These are phyloP conservation scores for Gnathonemus longibarbis DNA, from an alignment of 2,113 vertebrate genomes.

Conservation along the genomic window DNA sequence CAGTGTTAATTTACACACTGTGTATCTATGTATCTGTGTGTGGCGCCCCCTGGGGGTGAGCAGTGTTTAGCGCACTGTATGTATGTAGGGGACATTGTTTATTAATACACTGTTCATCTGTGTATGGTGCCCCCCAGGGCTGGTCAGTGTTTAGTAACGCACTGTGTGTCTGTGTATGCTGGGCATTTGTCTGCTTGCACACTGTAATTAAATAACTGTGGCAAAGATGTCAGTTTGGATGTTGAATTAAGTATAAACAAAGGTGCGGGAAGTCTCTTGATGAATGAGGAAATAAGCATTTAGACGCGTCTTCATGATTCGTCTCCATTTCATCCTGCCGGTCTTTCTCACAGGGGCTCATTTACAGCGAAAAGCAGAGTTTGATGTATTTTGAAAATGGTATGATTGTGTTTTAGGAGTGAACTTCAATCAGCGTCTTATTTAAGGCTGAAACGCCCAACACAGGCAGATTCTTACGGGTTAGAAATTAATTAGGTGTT, in stretches of 20 bases:
- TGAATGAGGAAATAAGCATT: neutral
- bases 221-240: neutral
- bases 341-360: neutral
- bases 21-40: neutral
- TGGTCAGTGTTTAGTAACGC: neutral
- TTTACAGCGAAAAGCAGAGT: neutral
- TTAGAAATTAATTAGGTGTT: neutral
- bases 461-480: neutral
- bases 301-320: neutral
- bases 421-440: neutral
- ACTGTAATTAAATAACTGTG: neutral
- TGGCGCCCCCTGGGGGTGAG: neutral
- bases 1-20: neutral
- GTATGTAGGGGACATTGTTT: neutral
- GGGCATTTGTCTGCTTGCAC: neutral
- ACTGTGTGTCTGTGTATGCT: neutral
- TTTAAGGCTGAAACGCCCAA: neutral
- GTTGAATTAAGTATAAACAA: slow-evolving; percentile 1
- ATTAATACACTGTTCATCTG: neutral
- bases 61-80: neutral
- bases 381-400: neutral
- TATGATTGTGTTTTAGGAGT: neutral
- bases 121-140: neutral
- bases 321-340: neutral
- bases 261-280: neutral